Evolutionary conservation across 2,113 vertebrate genomes (phyloP).

Genomic region (Channa argus): DNA sequence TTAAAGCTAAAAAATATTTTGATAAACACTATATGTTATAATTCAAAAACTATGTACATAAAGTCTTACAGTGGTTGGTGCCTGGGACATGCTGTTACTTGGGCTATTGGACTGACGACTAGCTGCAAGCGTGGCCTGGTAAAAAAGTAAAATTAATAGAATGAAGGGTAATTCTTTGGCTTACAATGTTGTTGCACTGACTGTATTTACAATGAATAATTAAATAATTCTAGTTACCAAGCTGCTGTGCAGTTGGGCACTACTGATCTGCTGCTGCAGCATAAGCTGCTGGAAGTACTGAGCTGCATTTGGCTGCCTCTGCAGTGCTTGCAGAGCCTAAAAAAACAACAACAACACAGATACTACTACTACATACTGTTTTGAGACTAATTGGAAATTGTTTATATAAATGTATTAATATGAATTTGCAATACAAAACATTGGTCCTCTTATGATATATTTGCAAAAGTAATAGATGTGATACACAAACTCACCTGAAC

Average conservation of each 20-base stretch:
- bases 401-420: not conserved
- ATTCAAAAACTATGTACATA: constrained; percentile 68
- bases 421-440: not conserved
- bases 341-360: constrained; percentile 10
- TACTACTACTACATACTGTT: not conserved
- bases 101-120: constrained; percentile 94
- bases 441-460: not conserved
- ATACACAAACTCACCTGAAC: constrained; percentile 87
- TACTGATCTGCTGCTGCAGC: constrained; percentile 98
- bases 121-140: constrained; percentile 94
- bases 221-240: constrained; percentile 83
- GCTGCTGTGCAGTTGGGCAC: constrained; percentile 95
- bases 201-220: not conserved
- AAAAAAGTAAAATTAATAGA: constrained; percentile 10
- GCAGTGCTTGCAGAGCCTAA: constrained; percentile 95
- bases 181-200: not conserved
- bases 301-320: constrained; percentile 96
- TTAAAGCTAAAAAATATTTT: not conserved
- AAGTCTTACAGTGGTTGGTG: constrained; percentile 88
- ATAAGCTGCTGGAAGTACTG: constrained; percentile 99
- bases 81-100: constrained; percentile 89
- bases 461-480: not conserved
- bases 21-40: not conserved
- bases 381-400: not conserved
- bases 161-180: not conserved